Evolutionary conservation across 2,888 invertebrate species (phyloP).

Genomic region (Mesochorus sp.): DNA sequence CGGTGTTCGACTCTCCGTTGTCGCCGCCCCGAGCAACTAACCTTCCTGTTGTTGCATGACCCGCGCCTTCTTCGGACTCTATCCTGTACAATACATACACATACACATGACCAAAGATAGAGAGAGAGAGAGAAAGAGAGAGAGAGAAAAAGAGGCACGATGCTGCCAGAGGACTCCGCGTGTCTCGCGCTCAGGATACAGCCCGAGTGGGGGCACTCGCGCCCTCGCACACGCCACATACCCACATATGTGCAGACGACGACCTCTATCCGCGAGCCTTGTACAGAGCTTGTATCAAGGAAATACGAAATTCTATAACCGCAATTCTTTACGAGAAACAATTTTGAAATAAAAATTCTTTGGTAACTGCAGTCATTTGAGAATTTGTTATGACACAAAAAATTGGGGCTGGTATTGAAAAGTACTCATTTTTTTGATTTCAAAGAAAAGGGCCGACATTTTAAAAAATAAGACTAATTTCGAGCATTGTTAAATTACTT

Average conservation of each 20-base stretch:
- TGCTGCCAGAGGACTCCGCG: slow-evolving; percentile 19
- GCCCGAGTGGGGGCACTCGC: slow-evolving; percentile 38
- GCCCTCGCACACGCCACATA: slow-evolving; percentile 38
- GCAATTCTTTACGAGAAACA: slow-evolving; percentile 25
- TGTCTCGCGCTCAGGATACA: slow-evolving; percentile 22
- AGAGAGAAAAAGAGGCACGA: neutral
- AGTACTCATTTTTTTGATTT: too few relatives aligned
- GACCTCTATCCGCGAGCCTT: slow-evolving; percentile 37
- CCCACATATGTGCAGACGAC: slow-evolving; percentile 16
- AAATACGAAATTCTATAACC: slow-evolving; percentile 35
- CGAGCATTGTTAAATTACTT: too few relatives aligned
- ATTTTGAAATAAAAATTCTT: too few relatives aligned
- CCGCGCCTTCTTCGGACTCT: slow-evolving; percentile 76
- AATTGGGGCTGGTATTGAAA: too few relatives aligned
- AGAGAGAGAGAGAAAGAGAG: too few relatives aligned
- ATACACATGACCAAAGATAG: neutral
- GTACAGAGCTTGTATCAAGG: slow-evolving; percentile 27
- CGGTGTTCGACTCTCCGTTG: slow-evolving; percentile 76
- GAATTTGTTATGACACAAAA: too few relatives aligned
- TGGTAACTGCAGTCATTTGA: too few relatives aligned
- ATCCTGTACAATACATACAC: neutral
- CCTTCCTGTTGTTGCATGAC: slow-evolving; percentile 80
- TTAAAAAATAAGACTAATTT: too few relatives aligned
- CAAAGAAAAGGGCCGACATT: too few relatives aligned
- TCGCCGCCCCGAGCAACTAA: slow-evolving; percentile 80